phyloP scores from a whole-genome alignment of 1,140 invertebrate species.

The Maconellicoccus hirsutus region DNA sequence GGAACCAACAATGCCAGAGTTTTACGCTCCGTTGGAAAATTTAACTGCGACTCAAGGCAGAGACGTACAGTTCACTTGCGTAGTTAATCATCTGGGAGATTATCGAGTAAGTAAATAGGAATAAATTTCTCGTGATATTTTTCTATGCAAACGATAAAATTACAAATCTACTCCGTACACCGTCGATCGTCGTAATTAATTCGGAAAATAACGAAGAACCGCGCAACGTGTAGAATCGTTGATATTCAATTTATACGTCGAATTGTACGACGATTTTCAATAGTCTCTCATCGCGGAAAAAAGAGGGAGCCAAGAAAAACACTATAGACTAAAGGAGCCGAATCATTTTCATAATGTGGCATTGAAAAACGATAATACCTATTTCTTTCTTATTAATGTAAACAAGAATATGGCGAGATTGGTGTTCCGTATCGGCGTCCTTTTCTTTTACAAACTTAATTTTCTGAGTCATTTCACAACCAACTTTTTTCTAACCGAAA shows the following conservation, averaged over 20 bases:
- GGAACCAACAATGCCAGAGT: conserved; percentile 50
- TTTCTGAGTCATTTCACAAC: conserved; percentile 18
- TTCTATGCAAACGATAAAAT: background rate
- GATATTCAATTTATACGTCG: background rate
- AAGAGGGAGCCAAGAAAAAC: background rate
- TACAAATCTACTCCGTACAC: background rate
- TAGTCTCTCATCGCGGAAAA: background rate
- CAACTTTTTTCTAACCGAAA: conserved; percentile 7
- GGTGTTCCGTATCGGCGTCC: background rate
- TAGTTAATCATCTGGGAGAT: conserved; percentile 70
- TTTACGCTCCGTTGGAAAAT: conserved; percentile 73
- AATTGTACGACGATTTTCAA: background rate
- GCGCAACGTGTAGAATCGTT: background rate
- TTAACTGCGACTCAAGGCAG: conserved; percentile 74
- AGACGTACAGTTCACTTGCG: conserved; percentile 75
- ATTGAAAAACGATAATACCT: conserved; percentile 7
- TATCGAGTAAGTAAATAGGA: conserved; percentile 55
- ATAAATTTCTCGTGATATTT: background rate
- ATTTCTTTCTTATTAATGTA: conserved; percentile 21
- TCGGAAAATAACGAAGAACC: background rate
- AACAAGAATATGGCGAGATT: conserved; percentile 18
- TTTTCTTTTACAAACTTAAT: conserved; percentile 17
- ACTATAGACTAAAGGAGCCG: background rate
- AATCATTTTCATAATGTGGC: conserved; percentile 9
- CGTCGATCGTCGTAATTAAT: conserved; percentile 15